Evolutionary conservation across 92 coral and sea anemone genomes (phyloP), one percentile per base, ranked within the genome.

Genomic region (Zoanthus sansibaricus): DNA sequence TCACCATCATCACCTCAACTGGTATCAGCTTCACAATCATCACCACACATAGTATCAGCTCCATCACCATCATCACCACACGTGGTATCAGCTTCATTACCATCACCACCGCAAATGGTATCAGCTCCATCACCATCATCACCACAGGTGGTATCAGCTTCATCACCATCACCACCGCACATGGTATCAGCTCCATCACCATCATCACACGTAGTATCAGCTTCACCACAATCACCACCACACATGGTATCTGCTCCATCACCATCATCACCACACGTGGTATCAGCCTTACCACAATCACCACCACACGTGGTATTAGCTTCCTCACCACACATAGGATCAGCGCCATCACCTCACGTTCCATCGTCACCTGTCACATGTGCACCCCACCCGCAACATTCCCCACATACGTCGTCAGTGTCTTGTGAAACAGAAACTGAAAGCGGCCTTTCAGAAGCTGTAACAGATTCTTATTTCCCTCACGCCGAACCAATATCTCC

Each of bases 401-500:
- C 62, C 18, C 42, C 58, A 30, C 88, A 71, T 18, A 42, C 71
- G 78, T 73, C 70, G 64, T 51, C 85, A 62, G 75, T 77, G 17
- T 37, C 72, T 11, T 62, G n/a, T 25, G 85, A 75, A 69, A 56
- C 52, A 10, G 59, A 67, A 61, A 72, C 16, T 69, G 32, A 25
- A 12, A 55, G 61, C 51, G 67, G 12, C 32, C 52, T 64, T 55
- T 88, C 45, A 69, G 44, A 33, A 51, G 83, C 73, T 45, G 82
- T 87, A 58, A 71, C 94, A 3, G 82, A 75, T 17, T 87, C 91
- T 10, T 95, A 94, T 58, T 89, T 87, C 52, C 91, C 92, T 6
- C 88, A 91, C 48, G 94, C 93, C 51, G 90, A 94, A n/a, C 99
- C 99, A 10, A 95, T 97, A 61, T 97, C 99, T n/a, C 99, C 99